Evolutionary conservation across 2,888 invertebrate species (phyloP).

Genomic region (Lypha dubia): DNA sequence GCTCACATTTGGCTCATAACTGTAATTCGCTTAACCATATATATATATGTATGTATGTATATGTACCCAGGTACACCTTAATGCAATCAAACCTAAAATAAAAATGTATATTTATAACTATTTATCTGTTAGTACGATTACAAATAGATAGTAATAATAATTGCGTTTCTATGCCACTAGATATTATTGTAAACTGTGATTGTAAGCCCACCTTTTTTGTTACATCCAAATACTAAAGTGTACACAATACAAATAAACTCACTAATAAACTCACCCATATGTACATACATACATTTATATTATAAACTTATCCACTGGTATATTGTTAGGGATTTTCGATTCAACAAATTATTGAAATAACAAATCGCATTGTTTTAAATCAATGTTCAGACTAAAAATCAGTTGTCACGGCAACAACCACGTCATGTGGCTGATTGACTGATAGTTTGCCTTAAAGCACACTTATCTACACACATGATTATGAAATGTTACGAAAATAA

Average conservation of each 20-base stretch:
- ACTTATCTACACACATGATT: not conserved
- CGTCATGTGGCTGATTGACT: slow-evolving; percentile 60
- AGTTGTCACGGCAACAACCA: slow-evolving; percentile 66
- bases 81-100: slow-evolving; percentile 13
- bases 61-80: not conserved
- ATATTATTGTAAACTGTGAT: slow-evolving; percentile 27
- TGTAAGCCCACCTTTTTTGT: not conserved
- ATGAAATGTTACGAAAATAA: not conserved
- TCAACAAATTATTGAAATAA: slow-evolving; percentile 75
- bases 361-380: slow-evolving; percentile 65
- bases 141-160: slow-evolving; percentile 38
- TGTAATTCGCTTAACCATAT: slow-evolving; percentile 9
- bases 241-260: not conserved
- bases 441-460: slow-evolving; percentile 14
- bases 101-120: slow-evolving; percentile 6
- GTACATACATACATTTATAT: slow-evolving; percentile 11
- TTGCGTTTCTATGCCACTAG: slow-evolving; percentile 56
- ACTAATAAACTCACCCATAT: not conserved
- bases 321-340: slow-evolving; percentile 65
- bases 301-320: not conserved
- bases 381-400: slow-evolving; percentile 54
- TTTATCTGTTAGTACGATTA: slow-evolving; percentile 26
- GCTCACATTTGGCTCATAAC: slow-evolving; percentile 19
- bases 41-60: too few species aligned
- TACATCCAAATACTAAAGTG: not conserved